Percentiles rank a stretch among this genome's conserved stretches.
These are phyloP conservation scores for Hirtodrosophila histrioides DNA, from an alignment of 2,888 invertebrate species.

Conservation along the genomic window DNA sequence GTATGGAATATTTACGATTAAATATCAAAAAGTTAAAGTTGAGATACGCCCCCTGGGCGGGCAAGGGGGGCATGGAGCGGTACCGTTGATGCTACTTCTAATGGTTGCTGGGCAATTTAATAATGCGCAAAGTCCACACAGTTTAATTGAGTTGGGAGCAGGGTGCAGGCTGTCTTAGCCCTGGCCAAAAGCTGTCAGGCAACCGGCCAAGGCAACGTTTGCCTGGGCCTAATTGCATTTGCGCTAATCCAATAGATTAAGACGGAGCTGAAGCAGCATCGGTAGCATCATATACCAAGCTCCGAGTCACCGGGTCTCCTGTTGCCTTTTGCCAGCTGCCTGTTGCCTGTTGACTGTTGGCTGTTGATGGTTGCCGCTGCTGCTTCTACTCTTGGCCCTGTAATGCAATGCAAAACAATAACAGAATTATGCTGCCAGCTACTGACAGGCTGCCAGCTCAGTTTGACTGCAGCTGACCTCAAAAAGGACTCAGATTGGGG, in stretches of 20 bases:
- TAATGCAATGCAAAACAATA: conserved; percentile 75
- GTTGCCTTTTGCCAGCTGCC: conserved; percentile 9
- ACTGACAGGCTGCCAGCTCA: conserved; percentile 49
- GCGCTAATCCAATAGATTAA: conserved; percentile 75
- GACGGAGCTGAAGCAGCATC: conserved; percentile 50
- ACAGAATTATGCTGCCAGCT: conserved; percentile 69
- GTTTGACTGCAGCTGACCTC: conserved; percentile 34
- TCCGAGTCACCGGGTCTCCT: conserved; percentile 11
- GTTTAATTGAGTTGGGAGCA: conserved; percentile 69
- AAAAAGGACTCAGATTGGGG: conserved; percentile 7
- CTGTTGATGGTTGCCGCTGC: conserved; percentile 19
- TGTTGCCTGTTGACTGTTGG: conserved; percentile 35
- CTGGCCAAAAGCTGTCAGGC: conserved; percentile 36
- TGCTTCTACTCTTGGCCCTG: conserved; percentile 9
- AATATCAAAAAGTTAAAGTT: conserved; percentile 20
- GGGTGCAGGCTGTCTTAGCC: conserved; percentile 21
- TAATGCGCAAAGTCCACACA: conserved; percentile 52
- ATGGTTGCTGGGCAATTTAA: conserved; percentile 54
- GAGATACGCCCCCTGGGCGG: neutral
- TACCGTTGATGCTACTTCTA: neutral
- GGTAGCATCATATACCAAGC: conserved; percentile 13
- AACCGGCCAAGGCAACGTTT: conserved; percentile 50
- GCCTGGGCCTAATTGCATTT: conserved; percentile 70
- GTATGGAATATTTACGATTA: conserved; percentile 31
- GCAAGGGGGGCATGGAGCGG: no score